Percentiles rank a stretch among this genome's conserved stretches.
Conservation (phyloP, 2,113 vertebrate genomes). For the Myotis lucifugus region DNA sequence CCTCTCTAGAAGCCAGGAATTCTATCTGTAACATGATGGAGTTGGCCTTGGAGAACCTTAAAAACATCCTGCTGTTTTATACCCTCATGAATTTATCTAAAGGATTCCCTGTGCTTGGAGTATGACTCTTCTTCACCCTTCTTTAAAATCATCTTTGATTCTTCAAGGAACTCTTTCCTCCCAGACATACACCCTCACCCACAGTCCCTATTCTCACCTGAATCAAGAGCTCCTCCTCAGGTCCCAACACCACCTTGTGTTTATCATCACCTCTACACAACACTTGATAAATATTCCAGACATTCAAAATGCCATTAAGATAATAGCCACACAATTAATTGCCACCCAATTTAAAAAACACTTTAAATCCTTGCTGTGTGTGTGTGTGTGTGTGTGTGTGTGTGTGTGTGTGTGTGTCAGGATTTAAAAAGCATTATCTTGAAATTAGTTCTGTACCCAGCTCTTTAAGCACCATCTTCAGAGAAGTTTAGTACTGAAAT, state of each 20-base stretch:
- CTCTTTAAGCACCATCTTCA: background rate
- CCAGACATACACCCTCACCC: accelerated
- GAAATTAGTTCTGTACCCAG: background rate
- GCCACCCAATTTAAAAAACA: background rate
- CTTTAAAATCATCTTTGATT: background rate
- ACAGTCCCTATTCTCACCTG: background rate
- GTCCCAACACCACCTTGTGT: accelerated
- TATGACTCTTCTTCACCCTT: background rate
- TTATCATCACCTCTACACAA: background rate
- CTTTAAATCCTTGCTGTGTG: background rate
- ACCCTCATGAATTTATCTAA: background rate
- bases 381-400: too few relatives aligned
- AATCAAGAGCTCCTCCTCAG: background rate
- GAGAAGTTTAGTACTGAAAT: background rate
- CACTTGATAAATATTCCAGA: background rate
- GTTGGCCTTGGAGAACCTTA: background rate
- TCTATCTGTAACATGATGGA: background rate
- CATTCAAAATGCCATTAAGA: background rate
- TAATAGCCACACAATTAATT: background rate
- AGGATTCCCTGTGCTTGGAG: background rate
- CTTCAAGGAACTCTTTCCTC: background rate
- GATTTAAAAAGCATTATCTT: background rate
- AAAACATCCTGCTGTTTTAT: background rate
- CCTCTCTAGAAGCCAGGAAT: background rate
- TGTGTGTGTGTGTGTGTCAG: too few relatives aligned